Evolutionary conservation across 2,797 vertebrate genomes (phyloP).

Genomic region (Enteromius trimaculatus): DNA sequence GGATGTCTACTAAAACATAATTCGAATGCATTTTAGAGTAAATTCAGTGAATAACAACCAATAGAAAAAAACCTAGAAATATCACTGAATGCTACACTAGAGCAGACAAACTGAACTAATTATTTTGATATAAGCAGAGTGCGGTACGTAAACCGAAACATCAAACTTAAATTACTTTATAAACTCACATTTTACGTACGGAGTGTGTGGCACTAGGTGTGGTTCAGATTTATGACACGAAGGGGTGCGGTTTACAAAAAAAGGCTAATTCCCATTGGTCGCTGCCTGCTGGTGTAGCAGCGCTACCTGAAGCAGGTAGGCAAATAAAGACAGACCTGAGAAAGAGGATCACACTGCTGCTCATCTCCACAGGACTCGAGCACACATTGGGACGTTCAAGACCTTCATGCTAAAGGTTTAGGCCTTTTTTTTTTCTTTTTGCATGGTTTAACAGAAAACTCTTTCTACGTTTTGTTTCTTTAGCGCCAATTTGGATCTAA

Average conservation of each 20-base stretch:
- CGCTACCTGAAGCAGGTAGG: constrained; percentile 79
- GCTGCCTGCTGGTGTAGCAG: constrained; percentile 75
- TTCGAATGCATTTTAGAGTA: not conserved
- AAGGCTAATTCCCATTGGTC: constrained; percentile 78
- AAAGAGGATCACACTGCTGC: constrained; percentile 62
- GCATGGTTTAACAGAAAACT: constrained; percentile 10
- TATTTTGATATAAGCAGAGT: not conserved
- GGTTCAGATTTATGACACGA: constrained; percentile 64
- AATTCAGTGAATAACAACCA: not conserved
- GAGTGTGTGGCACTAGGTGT: constrained; percentile 72
- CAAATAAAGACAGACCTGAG: constrained; percentile 80
- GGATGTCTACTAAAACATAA: not conserved
- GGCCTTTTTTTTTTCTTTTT: constrained; percentile 42
- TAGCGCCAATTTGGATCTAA: constrained; percentile 58
- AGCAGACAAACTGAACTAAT: not conserved
- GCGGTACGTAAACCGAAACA: not conserved
- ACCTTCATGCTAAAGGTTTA: constrained; percentile 6
- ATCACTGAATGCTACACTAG: not conserved
- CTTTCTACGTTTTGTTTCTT: constrained; percentile 16
- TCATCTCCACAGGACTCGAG: constrained; percentile 10
- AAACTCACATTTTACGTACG: not conserved
- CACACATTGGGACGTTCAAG: not conserved
- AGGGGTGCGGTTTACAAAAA: constrained; percentile 70
- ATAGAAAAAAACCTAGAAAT: not conserved
- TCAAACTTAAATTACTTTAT: not conserved